Base-by-base conservation (phyloP, 2,113 vertebrate species). In the Plectropomus leopardus region DNA sequence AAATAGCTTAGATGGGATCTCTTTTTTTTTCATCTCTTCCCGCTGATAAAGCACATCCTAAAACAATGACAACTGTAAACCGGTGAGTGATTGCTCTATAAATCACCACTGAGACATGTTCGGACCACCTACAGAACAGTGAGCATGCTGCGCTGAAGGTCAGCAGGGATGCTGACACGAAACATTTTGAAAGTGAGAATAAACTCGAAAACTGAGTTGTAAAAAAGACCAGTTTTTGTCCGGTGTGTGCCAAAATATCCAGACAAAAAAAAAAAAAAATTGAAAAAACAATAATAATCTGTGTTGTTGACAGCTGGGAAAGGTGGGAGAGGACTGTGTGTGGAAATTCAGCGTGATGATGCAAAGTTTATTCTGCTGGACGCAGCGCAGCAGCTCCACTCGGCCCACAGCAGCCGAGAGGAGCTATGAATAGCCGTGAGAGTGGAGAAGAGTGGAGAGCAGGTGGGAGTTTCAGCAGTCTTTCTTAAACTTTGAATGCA, bases 401-500 rank as follows among this genome's bases (percentile, higher is more conserved):
- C 10, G 16, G 21, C 44, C 34, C 26, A 5, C 45, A 45, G 24
- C 42, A 3, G 9, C n/a, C 16, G 53, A 26, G 63, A 36, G 7
- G 0, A 7, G 61, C 26, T 67, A 45, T 60, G 70, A 73, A 80
- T 78, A 78, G 67, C 58, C 47, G 66, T 26, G 54, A 13, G 32
- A 28, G 16, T 24, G 61, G 42, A 55, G 50, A 40, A n/a, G 47
- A 53, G 51, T 19, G 44, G 24, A 51, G 9, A n/a, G 55, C 26
- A 54, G 26, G n/a, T 13, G 45, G 10, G 55, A 26, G 4, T 47
- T 24, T 13, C 19, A 4, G 44, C 7, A 23, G 36, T 45, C 5
- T 48, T 47, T 47, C 16, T 19, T 40, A n/a, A 55, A 65, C 8
- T 28, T 54, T 65, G 19, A 30, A 47, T 63, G 19, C 15, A 24